Evolutionary conservation across 1,140 invertebrate genomes (phyloP), one percentile per base, ranked within the genome.

Genomic region (Cryptotermes secundus): DNA sequence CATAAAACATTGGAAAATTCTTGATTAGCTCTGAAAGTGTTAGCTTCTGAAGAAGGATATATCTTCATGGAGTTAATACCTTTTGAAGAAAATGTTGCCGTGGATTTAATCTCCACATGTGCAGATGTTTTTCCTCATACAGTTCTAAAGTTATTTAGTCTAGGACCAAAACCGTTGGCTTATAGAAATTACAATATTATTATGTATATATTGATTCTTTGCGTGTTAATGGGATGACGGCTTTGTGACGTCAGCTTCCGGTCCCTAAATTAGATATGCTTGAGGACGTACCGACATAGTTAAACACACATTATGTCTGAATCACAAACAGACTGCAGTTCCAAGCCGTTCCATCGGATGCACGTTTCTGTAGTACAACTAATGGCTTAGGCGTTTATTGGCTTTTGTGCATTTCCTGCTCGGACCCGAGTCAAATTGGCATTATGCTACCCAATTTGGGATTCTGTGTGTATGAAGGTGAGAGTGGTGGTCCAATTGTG

Each of bases 401-500:
- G 59, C 59, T 31, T n/a, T 72, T 72, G 59, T 72, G 59, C 59
- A 72, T 72, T 31, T 72, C 59, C 59, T 31, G 59, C 59, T 49
- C 16, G 45, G 45, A 19, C 1, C 45, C 16, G 45, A 49, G n/a
- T n/a, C 4, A n/a, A 72, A 31, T 72, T 72, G 31, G 59, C 59
- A 31, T 72, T 72, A 72, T 72, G 59, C 59, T 72, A n/a, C 26
- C 59, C 59, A 72, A n/a, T 72, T 72, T 72, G 59, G n/a, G 59
- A 72, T 26, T 31, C 59, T 26, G 26, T 72, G 26, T 31, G 59
- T 72, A 72, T 72, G 59, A 31, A 72, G 59, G 59, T 72, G 59
- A 26, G 53, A 22, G 59, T 72, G 59, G n/a, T 31, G 26, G 26
- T 72, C 6, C 59, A 26, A 72, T 72, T 72, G 59, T 72, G 26